Evolutionary conservation across 23 tunicate genomes (phyloP), one percentile per base, ranked within the genome.

Genomic region (Ascidia mentula): DNA sequence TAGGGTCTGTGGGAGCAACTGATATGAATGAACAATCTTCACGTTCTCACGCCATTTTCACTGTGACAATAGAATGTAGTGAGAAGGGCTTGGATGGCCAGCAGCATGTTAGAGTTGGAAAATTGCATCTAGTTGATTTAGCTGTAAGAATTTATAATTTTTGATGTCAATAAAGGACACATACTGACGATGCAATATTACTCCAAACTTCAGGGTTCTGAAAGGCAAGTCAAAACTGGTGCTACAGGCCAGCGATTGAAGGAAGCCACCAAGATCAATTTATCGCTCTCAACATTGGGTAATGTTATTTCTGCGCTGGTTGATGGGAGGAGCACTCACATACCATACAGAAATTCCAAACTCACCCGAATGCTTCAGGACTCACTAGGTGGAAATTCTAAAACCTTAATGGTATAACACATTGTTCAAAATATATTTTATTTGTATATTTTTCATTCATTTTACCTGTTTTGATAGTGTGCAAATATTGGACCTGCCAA

Each of bases 321-420:
- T 0, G 99, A 96, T 69, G 99, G 99, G 2, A 82, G 95, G 73
- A 91, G 97, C 84, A 96, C 96, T 18, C 99, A 96, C 40, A 87
- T 96, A 34, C 99, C 99, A 6, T 96, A 96, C 75, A 76, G 99
- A 33, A 90, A 96, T 85, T 96, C 99, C 22, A 96, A 95, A 81
- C 88, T 96, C 13, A 96, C 99, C 30, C 76, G 97, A 34, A 79
- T 96, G 86, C 74, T 96, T 73, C 99, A 91, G 83, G 99, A 96
- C 59, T 96, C 99, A 15, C 79, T 96, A 37, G 99, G 99, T n/a
- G 99, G 99, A 34, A 96, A 96, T 73, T 91, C 99, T 46, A 96
- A 96, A 84, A 96, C 99, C n/a, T 40, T 96, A 74, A 96, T 96
- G 99, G 92, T 96, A 42, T 42, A 42, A 42, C 12, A 9, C 53